These are phyloP conservation scores for Porites cylindrica DNA, from an alignment of 92 coral and sea anemone species.

Conservation along the genomic window DNA sequence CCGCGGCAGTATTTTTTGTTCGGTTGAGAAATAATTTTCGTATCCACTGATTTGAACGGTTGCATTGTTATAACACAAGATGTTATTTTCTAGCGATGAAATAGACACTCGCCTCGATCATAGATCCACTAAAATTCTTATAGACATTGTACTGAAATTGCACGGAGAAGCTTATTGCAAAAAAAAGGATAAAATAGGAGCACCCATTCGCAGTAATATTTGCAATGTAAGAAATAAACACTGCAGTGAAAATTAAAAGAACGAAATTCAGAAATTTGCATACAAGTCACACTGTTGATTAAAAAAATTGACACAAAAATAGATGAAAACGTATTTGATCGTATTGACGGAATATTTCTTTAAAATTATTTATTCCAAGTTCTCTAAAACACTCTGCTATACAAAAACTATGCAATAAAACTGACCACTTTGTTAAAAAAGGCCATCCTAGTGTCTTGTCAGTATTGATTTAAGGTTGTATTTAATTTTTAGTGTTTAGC, in stretches of 20 bases:
- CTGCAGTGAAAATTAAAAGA: slow-evolving; percentile 15
- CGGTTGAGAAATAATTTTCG: slow-evolving; percentile 2
- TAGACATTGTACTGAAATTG: neutral
- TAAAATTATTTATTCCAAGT: slow-evolving; percentile 33
- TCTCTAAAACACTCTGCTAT: slow-evolving; percentile 5
- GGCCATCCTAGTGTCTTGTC: neutral
- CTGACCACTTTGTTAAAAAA: slow-evolving; percentile 6
- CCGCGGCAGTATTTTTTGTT: neutral
- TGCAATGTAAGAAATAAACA: slow-evolving; percentile 29
- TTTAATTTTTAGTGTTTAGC: slow-evolving; percentile 18
- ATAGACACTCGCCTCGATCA: neutral
- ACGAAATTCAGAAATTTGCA: slow-evolving; percentile 37
- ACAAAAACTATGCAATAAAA: slow-evolving; percentile 32
- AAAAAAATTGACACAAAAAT: slow-evolving; percentile 4
- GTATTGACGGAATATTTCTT: slow-evolving; percentile 29
- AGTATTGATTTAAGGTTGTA: neutral
- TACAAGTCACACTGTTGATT: slow-evolving; percentile 30
- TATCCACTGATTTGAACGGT: neutral
- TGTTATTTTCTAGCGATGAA: slow-evolving; percentile 10
- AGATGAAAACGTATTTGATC: slow-evolving; percentile 26
- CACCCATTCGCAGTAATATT: slow-evolving; percentile 5
- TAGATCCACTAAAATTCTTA: neutral
- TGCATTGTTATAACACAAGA: slow-evolving; percentile 24
- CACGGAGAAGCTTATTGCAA: neutral
- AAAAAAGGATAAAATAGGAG: neutral